Conservation (phyloP, 2,113 vertebrate species). For the Diphyllodes magnificus region DNA sequence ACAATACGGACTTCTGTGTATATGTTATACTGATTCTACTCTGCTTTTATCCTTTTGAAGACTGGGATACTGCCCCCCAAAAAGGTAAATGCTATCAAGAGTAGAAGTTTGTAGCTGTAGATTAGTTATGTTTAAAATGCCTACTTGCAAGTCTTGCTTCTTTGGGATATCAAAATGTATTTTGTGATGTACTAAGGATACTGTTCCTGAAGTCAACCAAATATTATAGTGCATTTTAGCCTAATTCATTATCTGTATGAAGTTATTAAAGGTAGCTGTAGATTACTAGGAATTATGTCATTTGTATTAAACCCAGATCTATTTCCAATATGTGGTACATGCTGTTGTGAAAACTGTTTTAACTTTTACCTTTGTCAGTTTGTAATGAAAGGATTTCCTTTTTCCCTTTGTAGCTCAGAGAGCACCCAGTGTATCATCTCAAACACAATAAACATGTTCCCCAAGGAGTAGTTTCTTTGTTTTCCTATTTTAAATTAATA, state of each 20-base stretch:
- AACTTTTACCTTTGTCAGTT: conserved; percentile 91
- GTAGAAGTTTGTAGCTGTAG: conserved; percentile 94
- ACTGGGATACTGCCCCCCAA: conserved; percentile 76
- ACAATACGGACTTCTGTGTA: conserved; percentile 95
- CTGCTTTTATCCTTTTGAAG: conserved; percentile 88
- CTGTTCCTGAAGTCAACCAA: conserved; percentile 94
- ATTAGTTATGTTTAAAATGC: conserved; percentile 93
- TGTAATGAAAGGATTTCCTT: conserved; percentile 91
- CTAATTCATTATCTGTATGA: conserved; percentile 95
- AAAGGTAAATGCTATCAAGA: conserved; percentile 86
- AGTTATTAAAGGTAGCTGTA: conserved; percentile 88
- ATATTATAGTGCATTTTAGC: conserved; percentile 97
- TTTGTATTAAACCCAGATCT: conserved; percentile 90
- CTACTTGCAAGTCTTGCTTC: conserved; percentile 96
- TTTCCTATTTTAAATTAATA: conserved; percentile 75
- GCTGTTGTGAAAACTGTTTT: conserved; percentile 93
- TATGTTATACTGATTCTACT: conserved; percentile 91
- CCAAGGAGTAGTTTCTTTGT: conserved; percentile 81
- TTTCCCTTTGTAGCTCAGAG: conserved; percentile 92
- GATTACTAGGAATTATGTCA: conserved; percentile 90
- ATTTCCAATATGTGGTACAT: conserved; percentile 92
- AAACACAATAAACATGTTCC: conserved; percentile 90
- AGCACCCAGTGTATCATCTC: conserved; percentile 90
- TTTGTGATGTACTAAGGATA: conserved; percentile 96
- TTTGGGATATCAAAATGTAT: conserved; percentile 97